Evolutionary conservation across 2,797 vertebrate genomes (phyloP).

Genomic region (Lerista edwardsae): DNA sequence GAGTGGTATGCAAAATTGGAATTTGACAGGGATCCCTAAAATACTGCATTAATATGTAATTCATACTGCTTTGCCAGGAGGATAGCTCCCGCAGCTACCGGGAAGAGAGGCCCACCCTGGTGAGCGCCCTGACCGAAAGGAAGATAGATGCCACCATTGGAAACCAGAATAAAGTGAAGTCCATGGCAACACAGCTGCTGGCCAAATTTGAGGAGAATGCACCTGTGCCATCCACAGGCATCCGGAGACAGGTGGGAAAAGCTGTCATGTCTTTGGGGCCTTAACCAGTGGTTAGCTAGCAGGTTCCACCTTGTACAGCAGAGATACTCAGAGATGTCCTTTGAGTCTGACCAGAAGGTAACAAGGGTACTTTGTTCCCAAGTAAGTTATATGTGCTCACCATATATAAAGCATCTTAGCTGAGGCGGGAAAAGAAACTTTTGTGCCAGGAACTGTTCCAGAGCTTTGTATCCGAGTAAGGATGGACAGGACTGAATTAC

Average conservation of each 20-base stretch:
- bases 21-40: background rate
- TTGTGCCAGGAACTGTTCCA: too few species aligned
- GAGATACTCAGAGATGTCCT: background rate
- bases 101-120: slow-evolving; percentile 81
- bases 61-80: slow-evolving; percentile 77
- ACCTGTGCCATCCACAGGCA: slow-evolving; percentile 80
- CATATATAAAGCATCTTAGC: background rate
- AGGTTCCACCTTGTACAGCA: background rate
- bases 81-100: slow-evolving; percentile 77
- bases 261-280: background rate
- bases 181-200: slow-evolving; percentile 95
- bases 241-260: slow-evolving; percentile 89
- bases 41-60: background rate
- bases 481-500: background rate
- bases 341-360: background rate
- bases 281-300: background rate
- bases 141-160: slow-evolving; percentile 81
- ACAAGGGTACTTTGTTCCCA: background rate
- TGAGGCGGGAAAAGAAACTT: too few species aligned
- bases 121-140: slow-evolving; percentile 81
- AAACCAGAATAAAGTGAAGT: slow-evolving; percentile 96
- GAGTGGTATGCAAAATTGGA: background rate
- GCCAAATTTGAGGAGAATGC: slow-evolving; percentile 97
- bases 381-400: background rate
- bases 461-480: background rate